Base-by-base conservation (phyloP, 2,888 invertebrate species). In the Microctonus hyperodae region DNA sequence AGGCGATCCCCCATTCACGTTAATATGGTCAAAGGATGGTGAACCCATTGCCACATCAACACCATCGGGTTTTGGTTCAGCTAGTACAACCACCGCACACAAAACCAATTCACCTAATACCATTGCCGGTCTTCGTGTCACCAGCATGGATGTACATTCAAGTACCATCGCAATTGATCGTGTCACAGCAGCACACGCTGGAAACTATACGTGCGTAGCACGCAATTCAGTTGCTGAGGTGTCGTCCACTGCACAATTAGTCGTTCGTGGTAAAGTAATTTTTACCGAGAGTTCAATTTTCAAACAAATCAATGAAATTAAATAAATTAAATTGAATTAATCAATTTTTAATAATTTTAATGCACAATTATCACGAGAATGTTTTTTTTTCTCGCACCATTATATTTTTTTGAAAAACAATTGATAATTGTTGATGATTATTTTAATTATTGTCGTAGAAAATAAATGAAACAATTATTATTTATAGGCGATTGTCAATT, bases 171-270 rank as follows among this genome's bases (percentile, higher is more conserved):
- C 94, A 76, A 94, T 95, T 76, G 95, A 95, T 80, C 91, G 91
- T 82, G 92, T 95, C 70, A 90, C 91, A 65, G 93, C 95, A 33
- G 88, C 91, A 61, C 94, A 95, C 83, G 93, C 92, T 76, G 95
- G 96, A 79, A 95, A 94, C 85, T 95, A 95, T 82, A 94, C 95
- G n/a, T 96, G 96, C 84, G 91, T 93, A 63, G 94, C 94, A n/a
- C 90, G 90, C 58, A 96, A 96, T 85, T 89, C 94, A 25, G 95
- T 95, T 13, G 95, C 83, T 74, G 83, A 83, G 75, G 83, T 84
- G 72, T 76, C 78, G 61, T 81, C 82, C 77, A 85, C 85, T 68
- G 85, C 86, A 69, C 84, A 84, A 73, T 82, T 86, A 74, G 82
- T 85, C 73, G 85, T 86, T 74, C 83, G 84, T 83, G 86, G 86